Base-by-base conservation (phyloP, 2,888 invertebrate species). In the Pseudanteris insignis region DNA sequence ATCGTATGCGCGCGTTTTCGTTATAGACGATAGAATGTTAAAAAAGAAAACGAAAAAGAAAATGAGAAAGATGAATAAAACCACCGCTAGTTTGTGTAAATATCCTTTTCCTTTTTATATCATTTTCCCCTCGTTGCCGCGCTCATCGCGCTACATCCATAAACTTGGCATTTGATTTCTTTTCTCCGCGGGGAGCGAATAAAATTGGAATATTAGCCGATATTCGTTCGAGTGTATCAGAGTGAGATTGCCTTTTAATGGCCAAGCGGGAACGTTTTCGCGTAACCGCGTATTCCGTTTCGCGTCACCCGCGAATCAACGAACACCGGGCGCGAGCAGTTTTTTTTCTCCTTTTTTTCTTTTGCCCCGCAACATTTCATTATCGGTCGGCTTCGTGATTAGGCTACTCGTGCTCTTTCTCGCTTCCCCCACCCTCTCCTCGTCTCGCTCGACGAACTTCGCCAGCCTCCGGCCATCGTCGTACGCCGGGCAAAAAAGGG, bases 171-270 rank as follows among this genome's bases (percentile, higher is more conserved):
- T 59, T 51, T 51, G 58, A 59, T 59, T 51, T 51, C 46, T 59
- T 51, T 59, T 46, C 46, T 59, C 58, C 40, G 51, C 51, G 58
- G 58, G 50, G 58, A 59, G 26, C 46, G 43, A 50, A 59, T 59
- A 46, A 46, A 59, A 59, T 59, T 59, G 58, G 51, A 59, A 59
- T 59, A 59, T 59, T 59, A 59, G 58, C 58, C 46, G 51, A 59
- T 59, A 59, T 46, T 51, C 58, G 58, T 44, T 59, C 58, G 13
- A 51, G 59, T 59, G 59, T 51, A 59, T 59, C 51, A 51, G n/a
- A 59, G 51, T 44, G 46, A 59, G 51, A 59, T 59, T 59, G 59
- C 51, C 51, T 59, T 59, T 59, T 58, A 58, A 58, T 58, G 58
- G 58, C 40, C 36, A 30, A 5, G 47, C 34, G n/a, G 34, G 37